Conservation (phyloP, 1,140 invertebrate species). For the Stegodyphus mimosarum region DNA sequence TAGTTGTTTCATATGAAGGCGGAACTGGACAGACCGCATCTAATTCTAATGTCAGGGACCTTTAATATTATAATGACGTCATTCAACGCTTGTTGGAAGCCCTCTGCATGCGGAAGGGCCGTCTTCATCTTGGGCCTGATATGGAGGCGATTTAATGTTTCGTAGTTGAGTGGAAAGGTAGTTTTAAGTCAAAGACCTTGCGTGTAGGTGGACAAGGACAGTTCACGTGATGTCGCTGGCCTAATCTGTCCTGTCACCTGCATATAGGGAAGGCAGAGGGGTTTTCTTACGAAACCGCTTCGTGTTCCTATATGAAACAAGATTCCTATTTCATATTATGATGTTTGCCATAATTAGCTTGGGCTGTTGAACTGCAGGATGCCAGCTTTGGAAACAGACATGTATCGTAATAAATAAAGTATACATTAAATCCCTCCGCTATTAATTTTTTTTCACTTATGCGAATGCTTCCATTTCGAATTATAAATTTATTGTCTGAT, state of each 20-base stretch:
- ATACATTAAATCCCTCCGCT: too few relatives aligned
- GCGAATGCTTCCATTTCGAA: too few relatives aligned
- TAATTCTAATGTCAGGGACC: constrained; percentile 35
- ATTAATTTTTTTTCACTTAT: too few relatives aligned
- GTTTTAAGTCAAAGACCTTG: not conserved
- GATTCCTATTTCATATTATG: too few relatives aligned
- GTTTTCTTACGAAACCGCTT: too few relatives aligned
- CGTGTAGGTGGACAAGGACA: constrained; percentile 40
- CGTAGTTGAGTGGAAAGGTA: not conserved
- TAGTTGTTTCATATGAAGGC: constrained; percentile 12
- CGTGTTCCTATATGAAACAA: too few relatives aligned
- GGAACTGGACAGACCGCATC: constrained; percentile 39
- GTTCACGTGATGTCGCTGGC: not conserved
- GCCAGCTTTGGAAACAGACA: too few relatives aligned
- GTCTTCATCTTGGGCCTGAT: not conserved
- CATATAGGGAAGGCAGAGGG: too few relatives aligned
- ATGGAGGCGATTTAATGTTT: constrained; percentile 23
- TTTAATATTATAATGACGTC: constrained; percentile 30
- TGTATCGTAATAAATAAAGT: too few relatives aligned
- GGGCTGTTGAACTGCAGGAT: too few relatives aligned
- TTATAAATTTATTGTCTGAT: too few relatives aligned
- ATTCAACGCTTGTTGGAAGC: constrained; percentile 2
- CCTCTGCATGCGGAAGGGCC: constrained; percentile 27
- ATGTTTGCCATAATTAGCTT: too few relatives aligned
- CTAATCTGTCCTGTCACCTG: not conserved